A percentile compares a stretch with the other conserved stretches of the same genome.
Evolutionary conservation across 2,113 vertebrate species (phyloP).

Genomic region (Spermophilus dauricus): DNA sequence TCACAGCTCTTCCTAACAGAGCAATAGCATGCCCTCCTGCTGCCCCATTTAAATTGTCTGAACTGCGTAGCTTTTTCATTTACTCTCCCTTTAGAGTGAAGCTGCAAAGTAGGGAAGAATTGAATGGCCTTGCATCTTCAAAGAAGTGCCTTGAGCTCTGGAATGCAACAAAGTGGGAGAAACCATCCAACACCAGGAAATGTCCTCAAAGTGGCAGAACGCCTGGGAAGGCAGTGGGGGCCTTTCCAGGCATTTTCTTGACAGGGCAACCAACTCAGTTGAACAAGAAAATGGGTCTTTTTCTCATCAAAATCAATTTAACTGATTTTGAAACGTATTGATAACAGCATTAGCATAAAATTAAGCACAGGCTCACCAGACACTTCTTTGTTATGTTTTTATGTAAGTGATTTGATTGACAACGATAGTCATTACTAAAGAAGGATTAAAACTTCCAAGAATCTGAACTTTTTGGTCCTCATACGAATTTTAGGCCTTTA

Average conservation of each 20-base stretch:
- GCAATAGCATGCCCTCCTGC: constrained; percentile 68
- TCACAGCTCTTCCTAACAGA: constrained; percentile 60
- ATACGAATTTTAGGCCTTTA: constrained; percentile 17
- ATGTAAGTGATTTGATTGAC: constrained; percentile 54
- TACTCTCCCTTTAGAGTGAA: constrained; percentile 72
- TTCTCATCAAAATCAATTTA: constrained; percentile 36
- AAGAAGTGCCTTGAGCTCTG: constrained; percentile 76
- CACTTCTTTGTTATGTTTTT: constrained; percentile 22
- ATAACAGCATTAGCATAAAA: background rate
- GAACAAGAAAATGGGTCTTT: constrained; percentile 40
- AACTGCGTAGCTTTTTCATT: constrained; percentile 73
- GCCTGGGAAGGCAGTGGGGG: constrained; percentile 38
- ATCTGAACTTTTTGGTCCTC: constrained; percentile 14
- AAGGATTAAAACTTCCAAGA: constrained; percentile 49
- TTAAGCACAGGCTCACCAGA: background rate
- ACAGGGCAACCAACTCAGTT: constrained; percentile 2
- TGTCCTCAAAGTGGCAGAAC: constrained; percentile 59
- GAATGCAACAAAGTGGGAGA: constrained; percentile 76
- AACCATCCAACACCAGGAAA: constrained; percentile 66
- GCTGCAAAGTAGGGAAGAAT: constrained; percentile 69
- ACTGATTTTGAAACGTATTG: constrained; percentile 34
- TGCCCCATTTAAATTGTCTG: constrained; percentile 74
- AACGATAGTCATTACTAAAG: constrained; percentile 7
- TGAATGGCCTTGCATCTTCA: constrained; percentile 78
- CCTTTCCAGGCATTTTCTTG: constrained; percentile 48